A percentile compares a stretch with the other conserved stretches of the same genome.
phyloP scores from a whole-genome alignment of 2,797 vertebrate genomes.

The Nannoperca australis region DNA sequence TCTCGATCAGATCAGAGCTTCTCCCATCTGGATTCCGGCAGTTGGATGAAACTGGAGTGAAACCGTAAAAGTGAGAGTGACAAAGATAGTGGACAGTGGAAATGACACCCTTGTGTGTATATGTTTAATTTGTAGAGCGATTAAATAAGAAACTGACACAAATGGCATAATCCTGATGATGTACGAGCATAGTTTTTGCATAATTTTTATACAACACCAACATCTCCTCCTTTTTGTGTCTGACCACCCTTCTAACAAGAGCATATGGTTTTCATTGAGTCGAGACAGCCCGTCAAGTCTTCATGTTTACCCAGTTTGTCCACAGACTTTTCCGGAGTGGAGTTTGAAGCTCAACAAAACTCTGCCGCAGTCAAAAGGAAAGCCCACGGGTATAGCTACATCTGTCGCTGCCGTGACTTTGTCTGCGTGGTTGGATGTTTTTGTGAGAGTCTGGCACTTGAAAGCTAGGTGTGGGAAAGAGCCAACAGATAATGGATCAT shows the following conservation, averaged over 20 bases:
- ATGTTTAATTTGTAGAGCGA: background rate
- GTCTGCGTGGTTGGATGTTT: conserved; percentile 18
- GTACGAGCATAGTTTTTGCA: background rate
- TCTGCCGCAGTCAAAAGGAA: conserved; percentile 20
- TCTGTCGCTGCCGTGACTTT: conserved; percentile 44
- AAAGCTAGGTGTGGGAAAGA: conserved; percentile 38
- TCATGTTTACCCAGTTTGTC: conserved; percentile 8
- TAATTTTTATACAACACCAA: background rate
- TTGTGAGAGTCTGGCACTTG: conserved; percentile 45
- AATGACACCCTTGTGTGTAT: background rate
- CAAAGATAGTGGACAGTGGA: background rate
- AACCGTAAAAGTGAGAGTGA: too few species aligned
- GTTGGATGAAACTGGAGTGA: too few species aligned
- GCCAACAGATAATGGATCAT: conserved; percentile 55
- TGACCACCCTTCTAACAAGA: background rate
- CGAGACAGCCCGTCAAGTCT: conserved; percentile 4
- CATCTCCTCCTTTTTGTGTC: background rate
- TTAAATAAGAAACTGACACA: background rate
- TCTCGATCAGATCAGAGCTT: too few species aligned
- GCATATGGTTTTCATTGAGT: conserved; percentile 4
- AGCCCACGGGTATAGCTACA: background rate
- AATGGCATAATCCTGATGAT: background rate
- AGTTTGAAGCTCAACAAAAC: conserved; percentile 18
- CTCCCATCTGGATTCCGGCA: too few species aligned
- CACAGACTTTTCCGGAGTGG: background rate